phyloP scores from a whole-genome alignment of 2,113 vertebrate species.

The Rissa tridactyla region DNA sequence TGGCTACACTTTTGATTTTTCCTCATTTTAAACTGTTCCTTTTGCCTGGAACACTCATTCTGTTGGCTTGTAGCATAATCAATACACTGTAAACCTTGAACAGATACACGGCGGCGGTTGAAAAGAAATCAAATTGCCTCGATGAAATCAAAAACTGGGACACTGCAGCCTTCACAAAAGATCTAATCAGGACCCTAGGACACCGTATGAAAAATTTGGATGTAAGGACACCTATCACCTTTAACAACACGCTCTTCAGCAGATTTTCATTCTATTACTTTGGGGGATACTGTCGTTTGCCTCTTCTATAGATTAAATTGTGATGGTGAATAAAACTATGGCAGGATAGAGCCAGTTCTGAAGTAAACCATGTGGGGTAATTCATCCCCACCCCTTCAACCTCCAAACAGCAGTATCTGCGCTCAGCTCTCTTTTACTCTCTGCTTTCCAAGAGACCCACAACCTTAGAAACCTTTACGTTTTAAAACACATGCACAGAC shows the following conservation, averaged over 20 bases:
- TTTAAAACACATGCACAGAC: not conserved
- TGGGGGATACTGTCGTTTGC: not conserved
- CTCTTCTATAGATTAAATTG: not conserved
- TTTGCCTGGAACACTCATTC: not conserved
- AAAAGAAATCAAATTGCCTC: not conserved
- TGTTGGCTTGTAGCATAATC: not conserved
- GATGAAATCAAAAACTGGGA: not conserved
- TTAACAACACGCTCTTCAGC: not conserved
- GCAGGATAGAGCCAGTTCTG: not conserved
- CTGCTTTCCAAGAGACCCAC: not conserved
- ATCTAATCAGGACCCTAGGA: not conserved
- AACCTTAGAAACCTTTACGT: not conserved
- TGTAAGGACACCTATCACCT: not conserved
- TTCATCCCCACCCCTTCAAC: not conserved
- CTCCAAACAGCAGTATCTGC: not conserved
- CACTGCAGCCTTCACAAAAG: not conserved
- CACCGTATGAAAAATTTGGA: not conserved
- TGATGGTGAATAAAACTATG: not conserved
- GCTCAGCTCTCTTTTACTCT: not conserved
- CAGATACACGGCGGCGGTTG: not conserved
- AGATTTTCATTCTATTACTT: not conserved
- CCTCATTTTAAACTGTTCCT: not conserved
- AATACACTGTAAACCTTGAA: not conserved
- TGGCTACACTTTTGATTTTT: not conserved
- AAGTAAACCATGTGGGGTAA: not conserved